Conservation (phyloP, 30 jellyfish, hydroid and myxozoan genomes). For the Turritopsis rubra region DNA sequence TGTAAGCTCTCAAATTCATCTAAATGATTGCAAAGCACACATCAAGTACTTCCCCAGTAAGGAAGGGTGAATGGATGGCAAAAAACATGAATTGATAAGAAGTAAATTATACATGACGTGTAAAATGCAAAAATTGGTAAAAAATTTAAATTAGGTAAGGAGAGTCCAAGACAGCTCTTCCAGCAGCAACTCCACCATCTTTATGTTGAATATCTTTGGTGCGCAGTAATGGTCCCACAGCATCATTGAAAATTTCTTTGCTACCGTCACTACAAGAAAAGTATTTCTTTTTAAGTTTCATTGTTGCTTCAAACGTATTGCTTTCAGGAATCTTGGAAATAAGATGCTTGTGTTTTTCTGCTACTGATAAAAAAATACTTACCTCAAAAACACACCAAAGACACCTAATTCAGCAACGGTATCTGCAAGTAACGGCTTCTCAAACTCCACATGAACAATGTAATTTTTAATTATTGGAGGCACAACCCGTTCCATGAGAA, state of each 20-base stretch:
- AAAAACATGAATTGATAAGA: too few species aligned
- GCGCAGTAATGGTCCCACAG: conserved; percentile 83
- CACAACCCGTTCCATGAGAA: conserved; percentile 63
- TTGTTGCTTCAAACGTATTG: background rate
- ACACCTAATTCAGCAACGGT: conserved; percentile 78
- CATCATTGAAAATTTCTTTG: conserved; percentile 40
- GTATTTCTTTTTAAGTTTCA: background rate
- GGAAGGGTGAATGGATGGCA: too few species aligned
- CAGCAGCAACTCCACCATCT: conserved; percentile 99
- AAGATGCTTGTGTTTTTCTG: too few species aligned
- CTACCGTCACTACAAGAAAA: conserved; percentile 59
- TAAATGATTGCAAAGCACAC: too few species aligned
- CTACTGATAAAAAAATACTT: background rate
- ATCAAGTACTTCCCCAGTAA: too few species aligned
- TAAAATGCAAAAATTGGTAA: too few species aligned
- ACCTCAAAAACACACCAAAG: conserved; percentile 64
- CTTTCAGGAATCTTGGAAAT: background rate
- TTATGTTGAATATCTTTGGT: conserved; percentile 73
- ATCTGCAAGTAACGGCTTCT: conserved; percentile 47
- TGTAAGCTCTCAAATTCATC: too few species aligned
- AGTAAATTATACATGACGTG: too few species aligned
- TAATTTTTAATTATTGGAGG: conserved; percentile 74
- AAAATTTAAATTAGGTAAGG: conserved; percentile 36
- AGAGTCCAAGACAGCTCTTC: conserved; percentile 90
- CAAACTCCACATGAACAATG: conserved; percentile 63